These are phyloP conservation scores for Neomonachus schauinslandi DNA, from an alignment of 2,113 vertebrate species.

Conservation along the genomic window DNA sequence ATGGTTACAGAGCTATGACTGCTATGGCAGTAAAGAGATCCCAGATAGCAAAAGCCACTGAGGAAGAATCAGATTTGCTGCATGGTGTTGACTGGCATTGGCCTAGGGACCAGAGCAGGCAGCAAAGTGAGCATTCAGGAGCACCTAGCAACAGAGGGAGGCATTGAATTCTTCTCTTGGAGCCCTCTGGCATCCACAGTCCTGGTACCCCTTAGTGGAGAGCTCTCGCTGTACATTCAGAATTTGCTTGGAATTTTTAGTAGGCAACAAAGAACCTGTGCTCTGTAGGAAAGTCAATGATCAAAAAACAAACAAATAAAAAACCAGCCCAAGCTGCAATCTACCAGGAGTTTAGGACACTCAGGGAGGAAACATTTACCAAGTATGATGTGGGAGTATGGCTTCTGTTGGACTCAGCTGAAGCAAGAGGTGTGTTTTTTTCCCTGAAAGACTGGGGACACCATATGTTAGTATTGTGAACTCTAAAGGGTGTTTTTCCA, in stretches of 20 bases:
- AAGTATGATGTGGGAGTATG: not conserved
- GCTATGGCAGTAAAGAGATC: not conserved
- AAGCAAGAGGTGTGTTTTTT: not conserved
- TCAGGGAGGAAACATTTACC: not conserved
- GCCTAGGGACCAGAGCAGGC: not conserved
- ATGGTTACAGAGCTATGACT: not conserved
- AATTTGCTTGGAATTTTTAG: not conserved
- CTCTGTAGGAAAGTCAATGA: not conserved
- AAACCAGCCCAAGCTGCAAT: not conserved
- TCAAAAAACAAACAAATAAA: not conserved
- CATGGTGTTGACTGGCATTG: not conserved
- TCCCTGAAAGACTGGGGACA: not conserved
- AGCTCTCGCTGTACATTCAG: not conserved
- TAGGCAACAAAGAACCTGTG: not conserved
- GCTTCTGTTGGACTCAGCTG: not conserved
- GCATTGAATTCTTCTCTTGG: accelerated
- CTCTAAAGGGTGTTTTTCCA: not conserved
- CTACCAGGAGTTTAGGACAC: not conserved
- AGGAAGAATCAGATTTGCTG: no score
- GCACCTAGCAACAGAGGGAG: not conserved
- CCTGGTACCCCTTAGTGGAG: not conserved
- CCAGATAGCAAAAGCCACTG: not conserved
- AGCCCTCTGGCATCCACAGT: accelerated
- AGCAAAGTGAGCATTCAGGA: not conserved
- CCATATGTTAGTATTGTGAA: not conserved